These are phyloP conservation scores for Tolmerus cingulatus DNA, from an alignment of 2,888 invertebrate species.

Conservation along the genomic window DNA sequence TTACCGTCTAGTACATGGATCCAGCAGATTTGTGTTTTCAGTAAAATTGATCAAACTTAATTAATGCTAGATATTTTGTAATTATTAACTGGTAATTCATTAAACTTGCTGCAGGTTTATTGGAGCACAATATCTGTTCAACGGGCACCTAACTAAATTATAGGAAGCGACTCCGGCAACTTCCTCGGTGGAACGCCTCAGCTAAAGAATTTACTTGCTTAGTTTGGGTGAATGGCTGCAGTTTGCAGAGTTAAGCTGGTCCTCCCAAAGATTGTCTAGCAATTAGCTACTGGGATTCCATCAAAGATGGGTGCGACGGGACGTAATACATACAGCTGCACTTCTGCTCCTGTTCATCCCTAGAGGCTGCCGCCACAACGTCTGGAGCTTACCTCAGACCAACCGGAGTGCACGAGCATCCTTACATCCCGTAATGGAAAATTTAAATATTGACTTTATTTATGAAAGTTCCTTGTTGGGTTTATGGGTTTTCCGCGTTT, in stretches of 20 bases:
- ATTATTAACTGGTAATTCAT: neutral
- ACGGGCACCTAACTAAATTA: neutral
- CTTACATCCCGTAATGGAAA: neutral
- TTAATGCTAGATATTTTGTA: neutral
- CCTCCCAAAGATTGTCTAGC: neutral
- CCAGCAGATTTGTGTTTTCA: neutral
- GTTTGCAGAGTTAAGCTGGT: neutral
- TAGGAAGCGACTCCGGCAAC: neutral
- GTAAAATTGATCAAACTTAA: neutral
- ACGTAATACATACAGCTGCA: neutral
- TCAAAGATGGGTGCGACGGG: neutral
- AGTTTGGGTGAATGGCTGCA: neutral
- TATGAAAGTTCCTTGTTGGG: neutral
- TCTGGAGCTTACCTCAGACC: neutral
- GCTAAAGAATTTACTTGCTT: neutral
- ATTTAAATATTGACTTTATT: slow-evolving; percentile 27
- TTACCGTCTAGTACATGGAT: neutral
- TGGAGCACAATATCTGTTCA: neutral
- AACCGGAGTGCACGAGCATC: neutral
- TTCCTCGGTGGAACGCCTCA: neutral
- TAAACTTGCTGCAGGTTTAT: neutral
- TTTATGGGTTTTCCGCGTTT: neutral
- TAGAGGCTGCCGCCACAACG: neutral
- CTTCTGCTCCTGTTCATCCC: neutral
- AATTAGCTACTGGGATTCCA: neutral